These are phyloP conservation scores for Drosophila bifasciata DNA, from an alignment of 1,140 invertebrate species.

Conservation along the genomic window DNA sequence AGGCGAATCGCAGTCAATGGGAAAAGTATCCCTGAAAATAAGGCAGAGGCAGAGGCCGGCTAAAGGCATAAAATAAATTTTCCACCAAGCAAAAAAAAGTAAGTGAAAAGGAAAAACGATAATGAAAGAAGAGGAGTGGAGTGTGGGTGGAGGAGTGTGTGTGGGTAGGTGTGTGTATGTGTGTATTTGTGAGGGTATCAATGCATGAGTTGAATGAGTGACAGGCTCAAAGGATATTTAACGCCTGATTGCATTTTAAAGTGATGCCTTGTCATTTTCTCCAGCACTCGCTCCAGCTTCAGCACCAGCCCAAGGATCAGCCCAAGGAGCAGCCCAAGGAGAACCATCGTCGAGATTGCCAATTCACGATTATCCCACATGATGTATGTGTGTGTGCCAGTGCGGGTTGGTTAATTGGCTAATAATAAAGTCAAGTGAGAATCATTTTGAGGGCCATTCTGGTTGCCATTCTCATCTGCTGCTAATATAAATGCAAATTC, in stretches of 20 bases:
- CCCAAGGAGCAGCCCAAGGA: constrained; percentile 1
- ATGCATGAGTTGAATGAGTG: constrained; percentile 63
- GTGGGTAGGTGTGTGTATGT: constrained; percentile 1
- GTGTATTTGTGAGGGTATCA: constrained; percentile 34
- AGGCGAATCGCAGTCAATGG: constrained; percentile 42
- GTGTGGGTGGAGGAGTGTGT: not conserved
- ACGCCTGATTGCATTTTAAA: constrained; percentile 74
- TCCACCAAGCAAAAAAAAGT: constrained; percentile 3
- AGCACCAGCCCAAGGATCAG: too few relatives aligned
- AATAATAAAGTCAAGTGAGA: constrained; percentile 50
- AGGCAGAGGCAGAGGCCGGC: constrained; percentile 53
- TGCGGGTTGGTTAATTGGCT: constrained; percentile 38
- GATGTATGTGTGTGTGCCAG: constrained; percentile 21
- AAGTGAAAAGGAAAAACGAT: constrained; percentile 44
- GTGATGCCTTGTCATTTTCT: constrained; percentile 54
- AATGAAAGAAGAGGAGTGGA: constrained; percentile 40
- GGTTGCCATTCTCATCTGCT: not conserved
- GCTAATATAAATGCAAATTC: constrained; percentile 66
- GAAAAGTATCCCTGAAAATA: constrained; percentile 45
- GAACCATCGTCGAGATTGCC: constrained; percentile 51
- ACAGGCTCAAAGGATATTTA: constrained; percentile 74
- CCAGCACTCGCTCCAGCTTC: constrained; percentile 12
- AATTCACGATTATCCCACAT: constrained; percentile 39
- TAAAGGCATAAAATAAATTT: constrained; percentile 61
- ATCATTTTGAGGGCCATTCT: constrained; percentile 31